Evolutionary conservation across 2,888 invertebrate genomes (phyloP).

Genomic region (Unio delphinus): DNA sequence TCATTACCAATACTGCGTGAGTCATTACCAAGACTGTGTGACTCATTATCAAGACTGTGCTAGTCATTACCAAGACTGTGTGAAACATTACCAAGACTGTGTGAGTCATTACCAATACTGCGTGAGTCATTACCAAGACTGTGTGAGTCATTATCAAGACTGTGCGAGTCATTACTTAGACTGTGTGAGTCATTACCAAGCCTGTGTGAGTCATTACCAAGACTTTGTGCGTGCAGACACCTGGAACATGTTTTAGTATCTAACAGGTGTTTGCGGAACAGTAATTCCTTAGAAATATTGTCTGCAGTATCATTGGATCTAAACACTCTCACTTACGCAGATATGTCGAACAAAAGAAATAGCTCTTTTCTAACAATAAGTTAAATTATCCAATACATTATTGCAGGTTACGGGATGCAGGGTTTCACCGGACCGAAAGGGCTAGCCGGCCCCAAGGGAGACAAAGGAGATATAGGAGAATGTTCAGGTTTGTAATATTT

Average conservation of each 20-base stretch:
- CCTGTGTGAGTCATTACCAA: background rate
- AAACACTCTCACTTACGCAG: too few species aligned
- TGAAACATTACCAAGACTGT: too few species aligned
- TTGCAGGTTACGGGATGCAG: slow-evolving; percentile 28
- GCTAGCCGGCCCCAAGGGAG: slow-evolving; percentile 33
- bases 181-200: background rate
- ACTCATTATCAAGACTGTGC: too few species aligned
- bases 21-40: background rate
- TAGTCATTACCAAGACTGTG: background rate
- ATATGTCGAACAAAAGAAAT: too few species aligned
- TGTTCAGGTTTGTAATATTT: too few species aligned
- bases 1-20: too few species aligned
- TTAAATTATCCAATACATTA: background rate
- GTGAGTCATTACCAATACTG: background rate
- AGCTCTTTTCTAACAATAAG: background rate
- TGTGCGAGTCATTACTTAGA: too few species aligned
- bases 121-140: background rate
- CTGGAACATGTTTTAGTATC: too few species aligned
- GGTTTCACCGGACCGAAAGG: slow-evolving; percentile 30
- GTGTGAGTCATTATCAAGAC: background rate
- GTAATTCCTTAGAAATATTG: too few species aligned
- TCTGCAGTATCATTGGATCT: too few species aligned
- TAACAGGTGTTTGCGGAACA: too few species aligned
- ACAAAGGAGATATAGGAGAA: slow-evolving; percentile 27
- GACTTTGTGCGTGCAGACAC: too few species aligned